Conservation (phyloP, 2,113 vertebrate species). For the Solea solea region DNA sequence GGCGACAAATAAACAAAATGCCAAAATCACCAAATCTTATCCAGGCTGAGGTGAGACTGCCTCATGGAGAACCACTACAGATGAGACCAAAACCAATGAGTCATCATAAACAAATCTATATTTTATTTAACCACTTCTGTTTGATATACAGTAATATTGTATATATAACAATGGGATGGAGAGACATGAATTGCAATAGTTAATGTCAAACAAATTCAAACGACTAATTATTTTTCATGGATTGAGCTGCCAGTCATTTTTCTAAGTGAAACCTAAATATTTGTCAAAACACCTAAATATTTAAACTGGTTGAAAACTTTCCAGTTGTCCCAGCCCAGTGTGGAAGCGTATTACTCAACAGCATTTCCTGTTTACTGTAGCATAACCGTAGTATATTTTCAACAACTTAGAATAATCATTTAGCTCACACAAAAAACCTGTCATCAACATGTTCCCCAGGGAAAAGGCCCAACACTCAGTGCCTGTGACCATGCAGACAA, state of each 20-base stretch:
- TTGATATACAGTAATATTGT: too few relatives aligned
- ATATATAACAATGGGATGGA: too few relatives aligned
- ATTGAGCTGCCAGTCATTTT: too few relatives aligned
- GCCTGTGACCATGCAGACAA: background rate
- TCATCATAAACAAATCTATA: too few relatives aligned
- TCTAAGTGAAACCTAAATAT: too few relatives aligned
- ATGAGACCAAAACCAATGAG: too few relatives aligned
- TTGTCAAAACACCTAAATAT: too few relatives aligned
- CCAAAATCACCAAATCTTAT: background rate
- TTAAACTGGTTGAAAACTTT: too few relatives aligned
- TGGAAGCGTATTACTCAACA: background rate
- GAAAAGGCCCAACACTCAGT: background rate
- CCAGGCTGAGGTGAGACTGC: background rate
- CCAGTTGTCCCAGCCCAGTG: background rate
- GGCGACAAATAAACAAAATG: constrained; percentile 1
- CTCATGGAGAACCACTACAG: background rate
- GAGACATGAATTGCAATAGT: too few relatives aligned
- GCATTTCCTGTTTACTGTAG: background rate
- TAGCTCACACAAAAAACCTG: background rate
- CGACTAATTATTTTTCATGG: too few relatives aligned
- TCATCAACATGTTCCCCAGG: background rate
- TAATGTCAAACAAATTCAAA: too few relatives aligned
- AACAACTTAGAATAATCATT: background rate
- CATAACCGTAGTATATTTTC: background rate
- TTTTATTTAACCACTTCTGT: too few relatives aligned